Conservation (phyloP, 2,113 vertebrate species). For the Hippocampus barbouri region DNA sequence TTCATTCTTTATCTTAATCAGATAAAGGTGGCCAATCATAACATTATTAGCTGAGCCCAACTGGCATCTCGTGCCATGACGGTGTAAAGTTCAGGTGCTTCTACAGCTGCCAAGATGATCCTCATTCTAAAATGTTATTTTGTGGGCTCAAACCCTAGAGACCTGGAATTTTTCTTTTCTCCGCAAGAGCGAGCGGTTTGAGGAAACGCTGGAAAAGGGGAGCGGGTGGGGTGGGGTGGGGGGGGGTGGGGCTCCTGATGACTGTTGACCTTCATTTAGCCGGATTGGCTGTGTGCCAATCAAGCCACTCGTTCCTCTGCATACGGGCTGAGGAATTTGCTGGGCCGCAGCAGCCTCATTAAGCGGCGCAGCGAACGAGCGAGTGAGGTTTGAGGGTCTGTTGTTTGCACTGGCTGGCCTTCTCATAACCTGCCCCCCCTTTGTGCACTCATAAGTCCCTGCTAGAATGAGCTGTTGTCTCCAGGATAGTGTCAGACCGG, state of each 20-base stretch:
- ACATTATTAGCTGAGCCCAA: background rate
- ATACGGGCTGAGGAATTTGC: constrained; percentile 51
- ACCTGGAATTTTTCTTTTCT: constrained; percentile 12
- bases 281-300: constrained; percentile 45
- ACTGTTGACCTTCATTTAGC: constrained; percentile 51
- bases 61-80: background rate
- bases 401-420: constrained; percentile 50
- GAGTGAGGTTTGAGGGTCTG: constrained; percentile 37
- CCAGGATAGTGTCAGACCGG: constrained; percentile 22
- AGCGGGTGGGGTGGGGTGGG: too few relatives aligned
- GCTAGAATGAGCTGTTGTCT: constrained; percentile 4
- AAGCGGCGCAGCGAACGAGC: constrained; percentile 46
- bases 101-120: background rate
- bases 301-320: constrained; percentile 37
- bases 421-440: constrained; percentile 35
- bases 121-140: constrained; percentile 9
- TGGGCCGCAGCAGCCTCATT: constrained; percentile 54
- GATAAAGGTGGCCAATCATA: background rate
- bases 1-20: background rate
- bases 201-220: constrained; percentile 28
- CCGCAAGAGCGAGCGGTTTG: constrained; percentile 8
- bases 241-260: constrained; percentile 21
- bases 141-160: constrained; percentile 8
- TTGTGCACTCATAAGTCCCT: constrained; percentile 19
- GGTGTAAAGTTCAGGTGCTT: background rate